Evolutionary conservation across 2,888 invertebrate genomes (phyloP), one percentile per base, ranked within the genome.

Genomic region (Bimastos eiseni): DNA sequence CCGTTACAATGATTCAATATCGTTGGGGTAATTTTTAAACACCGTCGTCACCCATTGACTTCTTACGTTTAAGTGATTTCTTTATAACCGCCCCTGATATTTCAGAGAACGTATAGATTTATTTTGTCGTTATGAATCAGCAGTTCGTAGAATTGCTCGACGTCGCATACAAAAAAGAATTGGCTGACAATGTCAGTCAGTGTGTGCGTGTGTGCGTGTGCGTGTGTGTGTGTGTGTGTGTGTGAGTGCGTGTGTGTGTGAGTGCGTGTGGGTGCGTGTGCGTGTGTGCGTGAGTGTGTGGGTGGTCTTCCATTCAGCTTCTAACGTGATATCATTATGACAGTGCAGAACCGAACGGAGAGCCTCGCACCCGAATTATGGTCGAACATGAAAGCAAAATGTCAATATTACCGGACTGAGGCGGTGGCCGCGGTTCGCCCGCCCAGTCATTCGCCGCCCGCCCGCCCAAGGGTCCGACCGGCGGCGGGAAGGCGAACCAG

Each of bases 151-250:
- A 70, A 70, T 70, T n/a, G 70, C 30, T n/a, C 55, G 55, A n/a
- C 70, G n/a, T n/a, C 30, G 70, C 11, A 70, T 30, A 70, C 70
- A 70, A 70, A 70, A n/a, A 30, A 6, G 86, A 34, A 86, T 30
- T 86, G 86, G 86, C 86, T 86, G 86, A 37, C 36, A 86, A 36
- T 86, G 86, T 33, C 37, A 36, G 83, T n/a, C n/a, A n/a, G 38
- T 38, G 5, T 2, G 83, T 30, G 83, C n/a, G 83, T 34, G 84
- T 21, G 49, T n/a, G n/a, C n/a, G n/a, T n/a, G n/a, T 24, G 49
- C n/a, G n/a, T n/a, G n/a, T n/a, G n/a, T n/a, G n/a, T n/a, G n/a
- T n/a, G n/a, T n/a, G n/a, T n/a, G n/a, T n/a, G n/a, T n/a, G n/a
- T n/a, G n/a, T n/a, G n/a, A n/a, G n/a, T n/a, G n/a, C n/a, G n/a